Evolutionary conservation across 1,140 invertebrate genomes (phyloP).

Genomic region (Cotesia glomerata): DNA sequence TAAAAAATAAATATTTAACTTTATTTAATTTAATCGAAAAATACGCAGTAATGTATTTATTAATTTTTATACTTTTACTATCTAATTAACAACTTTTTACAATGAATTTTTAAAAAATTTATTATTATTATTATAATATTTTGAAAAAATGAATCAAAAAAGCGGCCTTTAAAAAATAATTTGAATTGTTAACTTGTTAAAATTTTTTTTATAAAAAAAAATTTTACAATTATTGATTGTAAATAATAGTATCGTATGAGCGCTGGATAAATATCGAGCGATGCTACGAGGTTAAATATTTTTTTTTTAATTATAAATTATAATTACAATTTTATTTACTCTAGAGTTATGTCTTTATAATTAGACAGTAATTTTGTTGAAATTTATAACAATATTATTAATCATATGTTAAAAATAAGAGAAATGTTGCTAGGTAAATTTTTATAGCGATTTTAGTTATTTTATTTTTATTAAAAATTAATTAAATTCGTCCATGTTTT

Average conservation of each 20-base stretch:
- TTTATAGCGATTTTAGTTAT: conserved; percentile 2
- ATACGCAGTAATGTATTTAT: background rate
- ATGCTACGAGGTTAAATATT: background rate
- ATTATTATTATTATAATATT: too few species aligned
- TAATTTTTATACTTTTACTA: background rate
- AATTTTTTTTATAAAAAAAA: too few species aligned
- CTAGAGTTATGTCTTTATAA: too few species aligned
- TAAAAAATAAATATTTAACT: conserved; percentile 17
- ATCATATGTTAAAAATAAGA: background rate
- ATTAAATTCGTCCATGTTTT: background rate
- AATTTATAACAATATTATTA: background rate
- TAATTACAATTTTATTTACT: background rate
- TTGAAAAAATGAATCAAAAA: too few species aligned
- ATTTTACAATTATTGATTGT: too few species aligned
- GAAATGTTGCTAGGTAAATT: conserved; percentile 1
- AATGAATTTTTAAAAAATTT: too few species aligned
- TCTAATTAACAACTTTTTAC: background rate
- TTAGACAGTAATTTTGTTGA: conserved; percentile 17
- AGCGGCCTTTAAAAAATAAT: too few species aligned
- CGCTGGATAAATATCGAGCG: too few species aligned
- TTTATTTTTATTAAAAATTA: too few species aligned
- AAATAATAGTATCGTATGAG: too few species aligned
- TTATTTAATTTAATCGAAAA: background rate
- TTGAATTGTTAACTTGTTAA: too few species aligned
- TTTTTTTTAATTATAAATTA: background rate